A percentile compares a stretch with the other conserved stretches of the same genome.
These are phyloP conservation scores for Drosophila bocki DNA, from an alignment of 1,140 invertebrate species.

Conservation along the genomic window DNA sequence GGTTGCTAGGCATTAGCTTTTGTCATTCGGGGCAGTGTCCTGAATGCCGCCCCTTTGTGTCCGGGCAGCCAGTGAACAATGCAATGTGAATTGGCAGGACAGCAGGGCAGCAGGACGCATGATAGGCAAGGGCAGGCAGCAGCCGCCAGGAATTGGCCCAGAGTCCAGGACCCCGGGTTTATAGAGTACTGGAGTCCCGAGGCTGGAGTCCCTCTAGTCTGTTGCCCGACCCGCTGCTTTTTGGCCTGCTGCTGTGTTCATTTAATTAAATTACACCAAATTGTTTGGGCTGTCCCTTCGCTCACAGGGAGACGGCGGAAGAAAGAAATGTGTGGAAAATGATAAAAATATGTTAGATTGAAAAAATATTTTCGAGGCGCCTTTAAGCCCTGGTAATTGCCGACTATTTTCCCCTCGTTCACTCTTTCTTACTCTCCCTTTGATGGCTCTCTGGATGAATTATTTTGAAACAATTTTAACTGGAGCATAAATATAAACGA, in stretches of 20 bases:
- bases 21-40: slow-evolving; percentile 63
- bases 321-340: slow-evolving; percentile 70
- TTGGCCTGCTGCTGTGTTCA: slow-evolving; percentile 79
- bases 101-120: slow-evolving; percentile 27
- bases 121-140: neutral
- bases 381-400: slow-evolving; percentile 61
- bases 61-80: slow-evolving; percentile 69
- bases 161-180: slow-evolving; percentile 12
- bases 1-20: slow-evolving; percentile 81
- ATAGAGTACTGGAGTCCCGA: slow-evolving; percentile 8
- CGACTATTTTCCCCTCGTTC: neutral
- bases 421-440: neutral
- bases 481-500: slow-evolving; percentile 11
- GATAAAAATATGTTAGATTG: slow-evolving; percentile 63
- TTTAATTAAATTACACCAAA: slow-evolving; percentile 83
- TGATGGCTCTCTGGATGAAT: neutral
- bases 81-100: slow-evolving; percentile 75
- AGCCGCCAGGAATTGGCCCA: slow-evolving; percentile 12
- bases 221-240: slow-evolving; percentile 59
- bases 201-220: slow-evolving; percentile 6
- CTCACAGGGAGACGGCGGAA: slow-evolving; percentile 14
- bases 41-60: slow-evolving; percentile 15
- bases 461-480: slow-evolving; percentile 20
- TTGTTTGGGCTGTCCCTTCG: slow-evolving; percentile 71
- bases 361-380: slow-evolving; percentile 63